Percentiles rank a stretch among this genome's conserved stretches.
These are phyloP conservation scores for Alviniconcha strummeri DNA, from an alignment of 2,888 invertebrate species.

Conservation along the genomic window DNA sequence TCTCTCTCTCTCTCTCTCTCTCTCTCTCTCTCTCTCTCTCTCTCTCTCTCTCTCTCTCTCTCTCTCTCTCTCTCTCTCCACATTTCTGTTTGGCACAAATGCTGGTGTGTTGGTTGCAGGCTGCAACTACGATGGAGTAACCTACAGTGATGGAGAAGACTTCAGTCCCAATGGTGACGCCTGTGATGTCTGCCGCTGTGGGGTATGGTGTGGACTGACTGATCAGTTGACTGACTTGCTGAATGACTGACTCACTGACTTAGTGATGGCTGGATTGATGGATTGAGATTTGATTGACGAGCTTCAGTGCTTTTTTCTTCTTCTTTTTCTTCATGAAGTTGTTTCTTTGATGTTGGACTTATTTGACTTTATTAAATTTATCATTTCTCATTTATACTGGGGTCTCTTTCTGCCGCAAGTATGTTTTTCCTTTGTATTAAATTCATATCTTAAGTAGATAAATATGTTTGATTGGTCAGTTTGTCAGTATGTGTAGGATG, in stretches of 20 bases:
- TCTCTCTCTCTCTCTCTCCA: too few relatives aligned
- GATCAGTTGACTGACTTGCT: not conserved
- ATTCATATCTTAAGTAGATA: too few relatives aligned
- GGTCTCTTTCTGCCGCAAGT: too few relatives aligned
- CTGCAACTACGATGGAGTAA: conserved; percentile 52
- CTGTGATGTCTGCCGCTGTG: conserved; percentile 60
- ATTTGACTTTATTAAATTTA: not conserved
- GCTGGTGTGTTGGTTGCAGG: conserved; percentile 42
- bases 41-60: not conserved
- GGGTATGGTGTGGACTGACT: conserved; percentile 6
- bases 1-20: too few relatives aligned
- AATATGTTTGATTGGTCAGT: too few relatives aligned
- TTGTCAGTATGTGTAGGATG: too few relatives aligned
- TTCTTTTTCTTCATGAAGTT: not conserved
- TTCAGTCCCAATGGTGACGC: conserved; percentile 61
- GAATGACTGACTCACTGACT: not conserved
- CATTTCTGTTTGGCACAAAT: too few relatives aligned
- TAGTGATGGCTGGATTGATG: not conserved
- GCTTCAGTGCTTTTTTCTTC: not conserved
- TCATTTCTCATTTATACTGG: not conserved
- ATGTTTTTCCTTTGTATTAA: too few relatives aligned
- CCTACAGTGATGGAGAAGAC: conserved; percentile 54
- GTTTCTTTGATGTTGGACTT: not conserved
- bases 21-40: too few relatives aligned
- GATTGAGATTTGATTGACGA: not conserved